Conservation (phyloP, 2,113 vertebrate species). For the Epinephelus lanceolatus region DNA sequence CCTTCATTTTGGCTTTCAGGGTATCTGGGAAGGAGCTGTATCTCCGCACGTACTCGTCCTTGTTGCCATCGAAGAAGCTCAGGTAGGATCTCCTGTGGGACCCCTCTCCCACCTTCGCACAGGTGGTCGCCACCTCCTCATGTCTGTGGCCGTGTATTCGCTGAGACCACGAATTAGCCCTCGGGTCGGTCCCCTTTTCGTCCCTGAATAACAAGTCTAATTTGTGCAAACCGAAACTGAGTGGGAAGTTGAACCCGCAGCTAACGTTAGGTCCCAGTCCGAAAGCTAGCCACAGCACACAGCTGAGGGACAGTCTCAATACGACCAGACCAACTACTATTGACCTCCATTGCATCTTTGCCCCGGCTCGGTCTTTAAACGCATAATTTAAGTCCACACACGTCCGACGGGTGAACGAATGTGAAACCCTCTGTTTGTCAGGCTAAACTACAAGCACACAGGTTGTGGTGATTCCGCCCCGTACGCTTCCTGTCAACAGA, state of each 20-base stretch:
- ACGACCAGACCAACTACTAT: slow-evolving; percentile 92
- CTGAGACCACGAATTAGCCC: slow-evolving; percentile 75
- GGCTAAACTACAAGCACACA: slow-evolving; percentile 6
- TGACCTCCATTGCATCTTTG: slow-evolving; percentile 97
- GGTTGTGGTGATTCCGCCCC: slow-evolving; percentile 22
- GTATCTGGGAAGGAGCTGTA: slow-evolving; percentile 90
- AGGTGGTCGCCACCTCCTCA: slow-evolving; percentile 66
- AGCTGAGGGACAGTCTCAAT: slow-evolving; percentile 89
- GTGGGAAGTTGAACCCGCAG: slow-evolving; percentile 87
- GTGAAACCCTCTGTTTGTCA: not conserved
- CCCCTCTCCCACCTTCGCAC: slow-evolving; percentile 59
- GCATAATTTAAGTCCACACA: slow-evolving; percentile 81
- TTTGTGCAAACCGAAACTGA: slow-evolving; percentile 83
- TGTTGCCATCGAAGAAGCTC: slow-evolving; percentile 79
- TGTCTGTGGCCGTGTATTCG: slow-evolving; percentile 56
- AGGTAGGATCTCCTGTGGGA: slow-evolving; percentile 78
- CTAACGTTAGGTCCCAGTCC: slow-evolving; percentile 87
- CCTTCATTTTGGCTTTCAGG: slow-evolving; percentile 89
- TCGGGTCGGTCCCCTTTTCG: slow-evolving; percentile 29
- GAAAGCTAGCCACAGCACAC: slow-evolving; percentile 88
- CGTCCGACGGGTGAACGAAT: slow-evolving; percentile 29
- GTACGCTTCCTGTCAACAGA: slow-evolving; percentile 85
- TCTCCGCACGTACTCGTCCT: slow-evolving; percentile 91
- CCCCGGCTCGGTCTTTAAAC: slow-evolving; percentile 77
- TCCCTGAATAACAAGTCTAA: slow-evolving; percentile 79